These are phyloP conservation scores for Coendou prehensilis DNA, from an alignment of 2,797 vertebrate species.

Conservation along the genomic window DNA sequence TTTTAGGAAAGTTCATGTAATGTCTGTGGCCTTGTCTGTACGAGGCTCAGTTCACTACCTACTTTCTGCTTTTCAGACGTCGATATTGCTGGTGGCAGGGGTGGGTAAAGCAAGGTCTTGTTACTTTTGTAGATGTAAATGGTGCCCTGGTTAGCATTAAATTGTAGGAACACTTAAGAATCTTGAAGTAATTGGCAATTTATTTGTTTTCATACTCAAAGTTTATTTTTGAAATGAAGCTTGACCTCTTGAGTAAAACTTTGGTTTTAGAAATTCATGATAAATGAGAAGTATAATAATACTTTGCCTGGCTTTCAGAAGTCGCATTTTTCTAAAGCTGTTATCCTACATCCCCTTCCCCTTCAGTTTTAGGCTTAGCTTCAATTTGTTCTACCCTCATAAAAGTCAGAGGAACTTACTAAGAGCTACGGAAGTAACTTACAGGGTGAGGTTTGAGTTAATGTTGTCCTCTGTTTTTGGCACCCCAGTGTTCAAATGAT, in stretches of 20 bases:
- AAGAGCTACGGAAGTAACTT: background rate
- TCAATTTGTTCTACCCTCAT: background rate
- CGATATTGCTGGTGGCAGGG: background rate
- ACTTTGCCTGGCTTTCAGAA: slow-evolving; percentile 34
- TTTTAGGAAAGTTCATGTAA: background rate
- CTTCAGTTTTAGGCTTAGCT: slow-evolving; percentile 3
- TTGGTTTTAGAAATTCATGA: slow-evolving; percentile 26
- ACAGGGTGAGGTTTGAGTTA: background rate
- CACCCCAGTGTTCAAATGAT: background rate
- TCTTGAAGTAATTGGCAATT: slow-evolving; percentile 29
- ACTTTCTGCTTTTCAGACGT: background rate
- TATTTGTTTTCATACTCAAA: slow-evolving; percentile 55
- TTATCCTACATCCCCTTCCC: accelerated
- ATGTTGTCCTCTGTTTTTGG: background rate
- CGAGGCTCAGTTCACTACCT: background rate
- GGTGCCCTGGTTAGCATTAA: slow-evolving; percentile 22
- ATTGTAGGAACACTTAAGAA: background rate
- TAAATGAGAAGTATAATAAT: slow-evolving; percentile 11
- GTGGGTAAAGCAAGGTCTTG: background rate
- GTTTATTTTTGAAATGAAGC: slow-evolving; percentile 55
- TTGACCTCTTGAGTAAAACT: slow-evolving; percentile 19
- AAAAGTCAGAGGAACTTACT: slow-evolving; percentile 46
- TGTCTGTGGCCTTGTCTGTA: background rate
- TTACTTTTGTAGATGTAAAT: background rate
- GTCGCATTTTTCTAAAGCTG: background rate